phyloP scores from a whole-genome alignment of 1,140 invertebrate species.

The Alviniconcha marisindica region DNA sequence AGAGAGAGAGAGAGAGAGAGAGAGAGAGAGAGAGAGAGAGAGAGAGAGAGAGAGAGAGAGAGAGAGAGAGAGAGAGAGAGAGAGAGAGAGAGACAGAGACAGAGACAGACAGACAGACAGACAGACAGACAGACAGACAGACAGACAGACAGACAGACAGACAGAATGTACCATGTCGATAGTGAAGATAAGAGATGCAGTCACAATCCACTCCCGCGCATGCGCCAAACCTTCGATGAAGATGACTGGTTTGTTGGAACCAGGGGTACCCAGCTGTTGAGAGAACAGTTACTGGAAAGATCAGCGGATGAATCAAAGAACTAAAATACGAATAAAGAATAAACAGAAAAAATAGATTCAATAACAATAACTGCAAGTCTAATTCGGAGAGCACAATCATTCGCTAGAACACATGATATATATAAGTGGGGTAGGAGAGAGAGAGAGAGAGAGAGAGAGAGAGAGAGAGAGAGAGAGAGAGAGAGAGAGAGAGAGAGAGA shows the following conservation, averaged over 20 bases:
- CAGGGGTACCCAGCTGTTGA: conserved; percentile 1
- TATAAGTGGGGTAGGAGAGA: too few species aligned
- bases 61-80: not conserved
- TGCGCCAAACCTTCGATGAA: conserved; percentile 75
- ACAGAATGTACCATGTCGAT: conserved; percentile 72
- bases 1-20: not conserved
- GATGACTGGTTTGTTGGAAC: conserved; percentile 50
- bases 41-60: not conserved
- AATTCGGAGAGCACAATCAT: too few species aligned
- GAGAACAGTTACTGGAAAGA: too few species aligned
- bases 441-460: too few species aligned
- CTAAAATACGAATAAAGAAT: not conserved
- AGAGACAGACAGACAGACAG: not conserved
- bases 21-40: not conserved
- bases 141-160: not conserved
- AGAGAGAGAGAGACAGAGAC: conserved; percentile 19
- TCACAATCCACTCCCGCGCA: conserved; percentile 77
- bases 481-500: too few species aligned
- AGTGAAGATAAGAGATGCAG: conserved; percentile 74
- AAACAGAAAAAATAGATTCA: not conserved
- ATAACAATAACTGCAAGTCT: too few species aligned
- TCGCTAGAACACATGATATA: too few species aligned
- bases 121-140: not conserved
- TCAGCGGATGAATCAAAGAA: not conserved
- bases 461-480: too few species aligned